A percentile compares a stretch with the other conserved stretches of the same genome.
Conservation (phyloP, 92 coral and sea anemone genomes). For the Pocillopora grandis region DNA sequence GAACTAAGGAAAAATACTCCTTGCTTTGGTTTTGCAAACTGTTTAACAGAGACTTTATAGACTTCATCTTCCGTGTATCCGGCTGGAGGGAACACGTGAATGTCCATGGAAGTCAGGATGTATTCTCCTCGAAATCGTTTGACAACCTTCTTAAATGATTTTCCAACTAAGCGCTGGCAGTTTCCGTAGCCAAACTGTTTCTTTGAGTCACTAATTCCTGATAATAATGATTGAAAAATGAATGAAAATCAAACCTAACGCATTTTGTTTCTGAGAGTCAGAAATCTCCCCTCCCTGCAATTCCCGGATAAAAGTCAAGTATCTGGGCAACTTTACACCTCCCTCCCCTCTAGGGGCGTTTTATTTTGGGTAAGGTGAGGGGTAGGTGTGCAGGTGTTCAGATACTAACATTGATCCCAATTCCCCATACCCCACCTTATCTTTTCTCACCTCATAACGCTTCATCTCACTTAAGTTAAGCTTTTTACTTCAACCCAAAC, state of each 20-base stretch:
- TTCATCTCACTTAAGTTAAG: too few species aligned
- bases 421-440: too few species aligned
- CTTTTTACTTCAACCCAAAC: too few species aligned
- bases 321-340: too few species aligned
- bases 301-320: too few species aligned
- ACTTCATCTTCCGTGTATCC: slow-evolving; percentile 37
- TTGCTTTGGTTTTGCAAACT: slow-evolving; percentile 3
- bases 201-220: background rate
- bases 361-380: too few species aligned
- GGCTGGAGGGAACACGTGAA: slow-evolving; percentile 50
- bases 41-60: slow-evolving; percentile 26
- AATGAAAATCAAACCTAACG: background rate
- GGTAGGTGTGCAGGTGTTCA: too few species aligned
- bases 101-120: slow-evolving; percentile 39
- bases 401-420: too few species aligned
- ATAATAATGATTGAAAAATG: background rate
- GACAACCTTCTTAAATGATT: slow-evolving; percentile 34
- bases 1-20: slow-evolving; percentile 10
- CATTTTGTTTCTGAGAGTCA: too few species aligned
- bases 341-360: too few species aligned
- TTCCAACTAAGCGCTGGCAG: slow-evolving; percentile 54
- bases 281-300: too few species aligned
- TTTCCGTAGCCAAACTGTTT: slow-evolving; percentile 47
- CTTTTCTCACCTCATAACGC: too few species aligned
- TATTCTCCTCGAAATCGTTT: slow-evolving; percentile 40